phyloP scores from a whole-genome alignment of 2,888 invertebrate species.

The Cacoxenus indagator region DNA sequence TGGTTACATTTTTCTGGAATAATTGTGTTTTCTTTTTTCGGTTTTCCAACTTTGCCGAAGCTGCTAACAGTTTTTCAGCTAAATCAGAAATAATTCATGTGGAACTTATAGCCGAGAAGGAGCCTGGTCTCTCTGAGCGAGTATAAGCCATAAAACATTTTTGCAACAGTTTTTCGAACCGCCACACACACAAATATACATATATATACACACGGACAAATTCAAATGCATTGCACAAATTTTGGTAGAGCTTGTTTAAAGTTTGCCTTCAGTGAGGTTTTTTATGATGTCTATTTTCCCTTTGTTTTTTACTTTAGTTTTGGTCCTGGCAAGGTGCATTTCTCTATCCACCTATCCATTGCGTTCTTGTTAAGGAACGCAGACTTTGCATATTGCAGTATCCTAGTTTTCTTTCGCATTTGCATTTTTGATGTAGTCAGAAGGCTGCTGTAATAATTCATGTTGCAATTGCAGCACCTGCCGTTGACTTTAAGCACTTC shows the following conservation, averaged over 20 bases:
- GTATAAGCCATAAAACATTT: neutral
- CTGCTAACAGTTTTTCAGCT: slow-evolving; percentile 24
- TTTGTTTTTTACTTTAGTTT: neutral
- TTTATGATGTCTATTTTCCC: neutral
- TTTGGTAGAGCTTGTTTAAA: neutral
- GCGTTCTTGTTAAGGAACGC: neutral
- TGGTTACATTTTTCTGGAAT: too few species aligned
- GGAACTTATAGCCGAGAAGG: slow-evolving; percentile 10
- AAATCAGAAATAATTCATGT: slow-evolving; percentile 30
- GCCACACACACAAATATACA: neutral
- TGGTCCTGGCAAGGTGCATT: neutral
- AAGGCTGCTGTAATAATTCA: slow-evolving; percentile 1
- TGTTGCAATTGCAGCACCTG: neutral
- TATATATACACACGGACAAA: neutral
- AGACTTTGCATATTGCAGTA: slow-evolving; percentile 8
- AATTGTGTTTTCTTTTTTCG: too few species aligned
- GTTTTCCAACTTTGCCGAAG: neutral
- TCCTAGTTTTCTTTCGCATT: neutral
- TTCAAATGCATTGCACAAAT: neutral
- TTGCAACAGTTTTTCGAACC: neutral
- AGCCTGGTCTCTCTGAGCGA: neutral
- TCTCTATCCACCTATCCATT: neutral
- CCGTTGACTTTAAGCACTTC: slow-evolving; percentile 15
- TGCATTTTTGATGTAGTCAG: neutral
- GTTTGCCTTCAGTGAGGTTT: neutral